phyloP scores from a whole-genome alignment of 2,113 vertebrate species.

The Microtus montanus region DNA sequence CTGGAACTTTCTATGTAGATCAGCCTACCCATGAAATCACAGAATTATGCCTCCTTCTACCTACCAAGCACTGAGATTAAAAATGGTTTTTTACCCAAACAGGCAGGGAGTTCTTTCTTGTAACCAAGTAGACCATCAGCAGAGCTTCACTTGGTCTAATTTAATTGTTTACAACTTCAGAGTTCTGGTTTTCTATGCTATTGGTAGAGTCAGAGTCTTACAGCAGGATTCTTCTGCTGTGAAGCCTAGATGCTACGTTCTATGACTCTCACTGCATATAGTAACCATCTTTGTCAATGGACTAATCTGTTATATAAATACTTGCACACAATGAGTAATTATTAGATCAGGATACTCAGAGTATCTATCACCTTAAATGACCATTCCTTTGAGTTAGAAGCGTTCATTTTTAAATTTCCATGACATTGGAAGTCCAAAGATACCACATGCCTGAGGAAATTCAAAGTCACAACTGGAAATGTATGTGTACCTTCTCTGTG shows the following conservation, averaged over 20 bases:
- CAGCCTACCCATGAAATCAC: neutral
- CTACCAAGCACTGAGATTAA: neutral
- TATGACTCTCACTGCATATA: neutral
- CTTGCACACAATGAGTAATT: neutral
- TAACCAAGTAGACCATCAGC: fast-evolving
- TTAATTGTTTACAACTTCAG: neutral
- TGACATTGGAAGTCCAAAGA: neutral
- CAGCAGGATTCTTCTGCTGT: neutral
- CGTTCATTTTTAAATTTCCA: neutral
- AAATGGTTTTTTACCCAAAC: neutral
- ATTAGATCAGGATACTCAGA: neutral
- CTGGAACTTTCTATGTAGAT: neutral
- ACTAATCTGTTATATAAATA: neutral
- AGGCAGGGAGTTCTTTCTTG: neutral
- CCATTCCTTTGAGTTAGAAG: neutral
- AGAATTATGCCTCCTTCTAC: neutral
- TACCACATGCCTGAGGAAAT: neutral
- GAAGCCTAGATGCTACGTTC: neutral
- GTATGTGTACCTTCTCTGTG: neutral
- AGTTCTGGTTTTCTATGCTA: neutral
- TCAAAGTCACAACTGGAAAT: neutral
- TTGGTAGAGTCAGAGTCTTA: neutral
- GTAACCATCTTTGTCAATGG: neutral
- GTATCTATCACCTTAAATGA: neutral
- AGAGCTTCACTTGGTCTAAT: neutral